Conservation (phyloP, 2,888 invertebrate species). For the Caenorhabditis panamensis region DNA sequence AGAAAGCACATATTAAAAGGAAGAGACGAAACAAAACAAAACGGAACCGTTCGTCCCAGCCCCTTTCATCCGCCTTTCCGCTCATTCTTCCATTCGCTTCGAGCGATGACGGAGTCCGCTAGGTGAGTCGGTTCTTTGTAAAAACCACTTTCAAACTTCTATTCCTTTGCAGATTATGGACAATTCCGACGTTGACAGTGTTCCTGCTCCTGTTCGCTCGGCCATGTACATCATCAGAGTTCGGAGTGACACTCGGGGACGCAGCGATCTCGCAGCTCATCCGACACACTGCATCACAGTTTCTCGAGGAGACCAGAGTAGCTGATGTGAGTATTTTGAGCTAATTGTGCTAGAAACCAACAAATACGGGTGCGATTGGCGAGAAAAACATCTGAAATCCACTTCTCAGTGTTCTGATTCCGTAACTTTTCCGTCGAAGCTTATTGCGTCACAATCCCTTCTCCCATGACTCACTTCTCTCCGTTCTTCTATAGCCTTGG, state of each 20-base stretch:
- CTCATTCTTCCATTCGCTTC: background rate
- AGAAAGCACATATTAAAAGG: constrained; percentile 11
- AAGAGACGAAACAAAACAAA: constrained; percentile 8
- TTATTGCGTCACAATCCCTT: background rate
- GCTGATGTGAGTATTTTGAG: constrained; percentile 63
- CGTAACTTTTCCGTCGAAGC: no score
- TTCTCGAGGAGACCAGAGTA: constrained; percentile 67
- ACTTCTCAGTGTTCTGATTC: no score
- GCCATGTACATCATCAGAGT: constrained; percentile 39
- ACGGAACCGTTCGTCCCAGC: background rate
- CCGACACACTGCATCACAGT: constrained; percentile 65
- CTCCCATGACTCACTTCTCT: background rate
- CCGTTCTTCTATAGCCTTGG: no score
- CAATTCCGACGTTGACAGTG: no score
- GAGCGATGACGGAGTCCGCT: constrained; percentile 19
- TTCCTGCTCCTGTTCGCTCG: constrained; percentile 4
- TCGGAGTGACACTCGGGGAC: constrained; percentile 69
- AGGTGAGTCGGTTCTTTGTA: constrained; percentile 46
- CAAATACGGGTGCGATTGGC: no score
- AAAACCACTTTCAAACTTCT: no score
- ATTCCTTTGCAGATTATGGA: no score
- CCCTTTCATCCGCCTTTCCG: constrained; percentile 3
- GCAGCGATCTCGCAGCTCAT: constrained; percentile 70
- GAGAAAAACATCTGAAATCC: no score
- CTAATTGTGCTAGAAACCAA: background rate